Percentiles rank a stretch among this genome's conserved stretches.
These are phyloP conservation scores for Tiliacea aurago DNA, from an alignment of 2,888 invertebrate species.

Conservation along the genomic window DNA sequence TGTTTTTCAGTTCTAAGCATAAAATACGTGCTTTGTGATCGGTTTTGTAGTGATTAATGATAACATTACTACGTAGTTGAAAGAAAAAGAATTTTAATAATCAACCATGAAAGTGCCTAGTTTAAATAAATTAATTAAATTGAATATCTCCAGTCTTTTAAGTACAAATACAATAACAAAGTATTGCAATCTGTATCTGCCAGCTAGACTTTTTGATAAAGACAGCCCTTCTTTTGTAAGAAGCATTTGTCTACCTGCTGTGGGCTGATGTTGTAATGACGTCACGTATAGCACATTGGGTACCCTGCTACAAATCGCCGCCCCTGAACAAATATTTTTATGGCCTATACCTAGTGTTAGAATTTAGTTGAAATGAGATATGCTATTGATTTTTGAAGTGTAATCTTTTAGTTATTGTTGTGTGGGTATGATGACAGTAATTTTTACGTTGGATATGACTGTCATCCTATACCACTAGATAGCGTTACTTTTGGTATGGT, in stretches of 20 bases:
- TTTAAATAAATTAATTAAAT: not conserved
- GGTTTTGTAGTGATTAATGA: too few relatives aligned
- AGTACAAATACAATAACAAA: not conserved
- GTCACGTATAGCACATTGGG: slow-evolving; percentile 26
- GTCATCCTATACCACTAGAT: too few relatives aligned
- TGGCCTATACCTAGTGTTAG: not conserved
- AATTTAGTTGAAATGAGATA: too few relatives aligned
- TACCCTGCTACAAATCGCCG: slow-evolving; percentile 3
- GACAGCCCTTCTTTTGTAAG: not conserved
- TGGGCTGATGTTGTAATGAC: slow-evolving; percentile 13
- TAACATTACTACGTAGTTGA: too few relatives aligned
- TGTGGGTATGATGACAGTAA: too few relatives aligned
- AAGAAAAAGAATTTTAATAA: not conserved
- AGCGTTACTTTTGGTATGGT: too few relatives aligned
- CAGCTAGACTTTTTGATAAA: not conserved
- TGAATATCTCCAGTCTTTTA: not conserved
- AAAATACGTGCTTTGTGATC: too few relatives aligned
- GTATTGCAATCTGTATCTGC: not conserved
- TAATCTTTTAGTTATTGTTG: too few relatives aligned
- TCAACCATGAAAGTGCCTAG: not conserved
- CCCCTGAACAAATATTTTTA: slow-evolving; percentile 30
- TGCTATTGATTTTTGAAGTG: too few relatives aligned
- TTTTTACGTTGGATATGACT: too few relatives aligned
- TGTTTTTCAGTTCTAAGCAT: too few relatives aligned
- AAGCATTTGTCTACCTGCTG: not conserved